Evolutionary conservation across 2,113 vertebrate genomes (phyloP), one percentile per base, ranked within the genome.

Genomic region (Enhydra lutris): DNA sequence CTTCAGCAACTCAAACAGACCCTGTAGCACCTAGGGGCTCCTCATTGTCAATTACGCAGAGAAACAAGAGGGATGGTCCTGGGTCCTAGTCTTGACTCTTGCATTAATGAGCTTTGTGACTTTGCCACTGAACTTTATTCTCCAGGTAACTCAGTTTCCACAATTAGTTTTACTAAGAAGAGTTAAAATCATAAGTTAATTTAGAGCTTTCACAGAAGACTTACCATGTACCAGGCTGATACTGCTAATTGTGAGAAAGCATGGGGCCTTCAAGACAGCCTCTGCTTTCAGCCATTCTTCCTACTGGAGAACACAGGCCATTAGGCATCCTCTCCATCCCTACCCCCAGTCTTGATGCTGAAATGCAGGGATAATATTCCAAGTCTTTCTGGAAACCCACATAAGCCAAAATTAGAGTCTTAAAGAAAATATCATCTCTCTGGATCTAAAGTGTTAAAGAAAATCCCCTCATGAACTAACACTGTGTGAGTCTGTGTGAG

Each of bases 401-500:
- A 13, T 50, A 87, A 81, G 80, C 47, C 90, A 82, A 85, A 95
- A 83, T 29, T 59, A 76, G 42, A 45, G 52, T 20, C 39, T 55
- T 78, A 86, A 94, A 88, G 81, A 94, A 89, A 96, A 63, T 76
- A 34, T 63, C 42, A 78, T 67, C 83, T 36, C 63, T 97, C 93
- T 92, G 96, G 76, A 82, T 93, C 88, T 67, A 97, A 97, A 97
- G 96, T 74, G 97, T 98, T 98, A 98, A 97, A 92, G 88, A 88
- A 89, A 96, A 96, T 89, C 84, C 89, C 95, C 96, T 92, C 94
- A 61, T 78, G 81, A 95, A 84, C 97, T 79, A 97, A 98, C 91
- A 98, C 98, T 98, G 96, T 96, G 88, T 90, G 97, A 73, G 93
- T 91, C 94, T 97, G 97, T 97, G 94, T 96, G 90, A 89, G 79